Evolutionary conservation across 2,113 vertebrate species (phyloP), one percentile per base, ranked within the genome.

Genomic region (Seriola quinqueradiata): DNA sequence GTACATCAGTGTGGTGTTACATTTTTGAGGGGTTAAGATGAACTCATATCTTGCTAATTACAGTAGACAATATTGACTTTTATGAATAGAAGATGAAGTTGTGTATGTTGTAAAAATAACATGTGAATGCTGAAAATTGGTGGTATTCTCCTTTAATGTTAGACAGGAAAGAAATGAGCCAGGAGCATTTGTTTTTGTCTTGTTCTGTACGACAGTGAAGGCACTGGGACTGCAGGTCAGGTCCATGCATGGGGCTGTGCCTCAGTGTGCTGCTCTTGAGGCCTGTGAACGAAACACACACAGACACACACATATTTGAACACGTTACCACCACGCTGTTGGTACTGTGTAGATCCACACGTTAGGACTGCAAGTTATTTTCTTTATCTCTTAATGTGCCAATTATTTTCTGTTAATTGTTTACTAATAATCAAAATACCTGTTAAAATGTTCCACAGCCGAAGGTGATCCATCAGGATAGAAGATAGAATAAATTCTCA

Each of bases 181-280:
- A 83, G 85, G 73, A 86, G 75, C 46, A 19, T 75, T 64, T 67
- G 23, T 63, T 65, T 78, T 71, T 46, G 48, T 86, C 9, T 67
- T 79, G 52, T 87, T 90, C 89, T 80, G 54, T 88, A 68, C 40
- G 70, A 28, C 73, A 66, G 70, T 91, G 76, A 85, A 87, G 81
- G 83, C 92, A 85, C 82, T 73, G 89, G 94, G 92, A 92, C 95
- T 94, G 95, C 95, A 81, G 95, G 94, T 94, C 95, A 92, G 90
- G 91, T 95, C 94, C 93, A 79, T 89, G 88, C 72, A 74, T 81
- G 92, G 87, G 92, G 92, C 93, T 91, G 92, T 74, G 92, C 93
- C 94, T 94, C 93, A 8, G 77, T 79, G 84, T 93, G 91, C 87
- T 95, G 86, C 88, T 85, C 21, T 32, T 70, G 77, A 92, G 70